A percentile compares a stretch with the other conserved stretches of the same genome.
These are phyloP conservation scores for Dromius quadrimaculatus DNA, from an alignment of 2,888 invertebrate genomes.

Conservation along the genomic window DNA sequence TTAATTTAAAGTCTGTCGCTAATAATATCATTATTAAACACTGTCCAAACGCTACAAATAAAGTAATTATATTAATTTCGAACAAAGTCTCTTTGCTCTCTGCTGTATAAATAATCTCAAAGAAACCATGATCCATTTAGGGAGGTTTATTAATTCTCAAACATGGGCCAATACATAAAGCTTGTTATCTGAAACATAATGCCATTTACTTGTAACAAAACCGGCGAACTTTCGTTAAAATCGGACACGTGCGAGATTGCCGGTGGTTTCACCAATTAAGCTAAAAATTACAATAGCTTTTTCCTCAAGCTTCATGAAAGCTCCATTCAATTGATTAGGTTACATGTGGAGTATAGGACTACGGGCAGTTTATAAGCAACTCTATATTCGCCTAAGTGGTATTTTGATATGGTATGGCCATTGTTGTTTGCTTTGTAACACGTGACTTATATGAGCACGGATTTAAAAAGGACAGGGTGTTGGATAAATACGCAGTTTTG, in stretches of 20 bases:
- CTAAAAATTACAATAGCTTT: slow-evolving; percentile 34
- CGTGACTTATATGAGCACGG: slow-evolving; percentile 36
- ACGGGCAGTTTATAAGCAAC: slow-evolving; percentile 60
- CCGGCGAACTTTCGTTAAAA: slow-evolving; percentile 55
- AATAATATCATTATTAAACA: slow-evolving; percentile 18
- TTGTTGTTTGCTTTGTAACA: slow-evolving; percentile 45
- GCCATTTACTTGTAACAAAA: slow-evolving; percentile 45
- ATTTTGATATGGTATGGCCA: slow-evolving; percentile 62
- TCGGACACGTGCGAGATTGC: slow-evolving; percentile 61
- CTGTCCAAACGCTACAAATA: no score
- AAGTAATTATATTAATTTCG: no score
- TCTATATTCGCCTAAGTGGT: slow-evolving; percentile 60
- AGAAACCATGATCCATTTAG: neutral
- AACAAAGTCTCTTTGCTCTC: no score
- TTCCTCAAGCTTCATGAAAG: neutral
- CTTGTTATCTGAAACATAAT: slow-evolving; percentile 44
- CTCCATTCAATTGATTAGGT: neutral
- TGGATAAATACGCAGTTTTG: slow-evolving; percentile 40
- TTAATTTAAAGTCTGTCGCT: slow-evolving; percentile 34
- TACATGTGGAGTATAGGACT: slow-evolving; percentile 37
- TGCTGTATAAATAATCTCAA: no score
- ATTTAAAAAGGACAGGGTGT: slow-evolving; percentile 2
- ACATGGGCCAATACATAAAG: slow-evolving; percentile 41
- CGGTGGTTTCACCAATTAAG: slow-evolving; percentile 56
- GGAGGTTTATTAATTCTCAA: slow-evolving; percentile 38